These are phyloP conservation scores for Abrostola tripartita DNA, from an alignment of 2,888 invertebrate species.

Conservation along the genomic window DNA sequence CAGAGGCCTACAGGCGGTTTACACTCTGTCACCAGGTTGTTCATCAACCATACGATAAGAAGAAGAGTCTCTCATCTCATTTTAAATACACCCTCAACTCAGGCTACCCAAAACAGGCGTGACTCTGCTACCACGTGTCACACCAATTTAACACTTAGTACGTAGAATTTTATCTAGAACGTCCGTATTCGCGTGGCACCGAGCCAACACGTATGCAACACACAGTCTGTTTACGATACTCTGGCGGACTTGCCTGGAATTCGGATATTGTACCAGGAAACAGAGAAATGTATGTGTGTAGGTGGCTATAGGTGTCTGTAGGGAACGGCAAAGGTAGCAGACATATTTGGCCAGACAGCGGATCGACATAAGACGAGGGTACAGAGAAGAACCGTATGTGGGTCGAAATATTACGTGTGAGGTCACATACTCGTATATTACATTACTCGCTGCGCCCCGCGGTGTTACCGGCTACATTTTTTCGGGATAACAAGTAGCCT, in stretches of 20 bases:
- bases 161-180: constrained; percentile 52
- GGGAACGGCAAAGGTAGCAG: not conserved
- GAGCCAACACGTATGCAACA: constrained; percentile 51
- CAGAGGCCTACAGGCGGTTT: no score
- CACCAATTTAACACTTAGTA: constrained; percentile 51
- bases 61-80: not conserved
- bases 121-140: constrained; percentile 23
- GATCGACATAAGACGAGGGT: no score
- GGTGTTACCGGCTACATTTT: no score
- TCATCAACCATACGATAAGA: no score
- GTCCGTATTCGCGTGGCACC: constrained; percentile 48
- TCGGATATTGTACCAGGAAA: constrained; percentile 36
- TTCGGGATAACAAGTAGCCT: no score
- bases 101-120: constrained; percentile 7
- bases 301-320: not conserved
- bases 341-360: no score
- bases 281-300: constrained; percentile 14
- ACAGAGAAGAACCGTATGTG: no score
- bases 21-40: no score
- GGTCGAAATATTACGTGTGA: no score
- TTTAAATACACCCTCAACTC: constrained; percentile 7
- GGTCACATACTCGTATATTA: no score
- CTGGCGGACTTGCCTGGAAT: constrained; percentile 31
- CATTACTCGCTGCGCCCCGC: no score
- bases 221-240: constrained; percentile 22